Conservation (phyloP, 1,140 invertebrate genomes). For the Drosophila watanabei region DNA sequence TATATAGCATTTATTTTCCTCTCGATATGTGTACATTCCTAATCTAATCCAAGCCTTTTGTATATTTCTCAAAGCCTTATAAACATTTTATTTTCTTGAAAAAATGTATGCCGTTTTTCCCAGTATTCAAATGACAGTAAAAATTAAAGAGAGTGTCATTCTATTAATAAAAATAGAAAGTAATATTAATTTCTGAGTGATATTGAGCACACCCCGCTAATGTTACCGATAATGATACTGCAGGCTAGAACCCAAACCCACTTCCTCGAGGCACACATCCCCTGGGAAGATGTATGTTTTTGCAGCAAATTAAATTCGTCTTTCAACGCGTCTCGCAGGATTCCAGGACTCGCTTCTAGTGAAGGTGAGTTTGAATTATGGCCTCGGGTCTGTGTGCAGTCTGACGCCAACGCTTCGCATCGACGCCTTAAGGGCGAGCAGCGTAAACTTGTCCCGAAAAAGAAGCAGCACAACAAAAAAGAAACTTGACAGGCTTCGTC, state of each 20-base stretch:
- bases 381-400: constrained; percentile 45
- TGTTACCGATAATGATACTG: constrained; percentile 3
- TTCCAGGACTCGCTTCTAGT: neutral
- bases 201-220: constrained; percentile 3
- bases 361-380: constrained; percentile 59
- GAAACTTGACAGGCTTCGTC: constrained; percentile 58
- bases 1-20: too few species aligned
- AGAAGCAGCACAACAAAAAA: constrained; percentile 22
- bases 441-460: constrained; percentile 50
- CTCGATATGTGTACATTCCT: neutral
- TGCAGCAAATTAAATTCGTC: constrained; percentile 34
- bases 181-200: neutral
- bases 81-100: too few species aligned
- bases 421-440: constrained; percentile 38
- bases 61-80: neutral
- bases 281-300: constrained; percentile 8
- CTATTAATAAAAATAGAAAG: neutral
- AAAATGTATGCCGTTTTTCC: neutral
- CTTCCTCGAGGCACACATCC: neutral
- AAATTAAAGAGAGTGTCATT: neutral
- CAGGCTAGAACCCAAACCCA: neutral
- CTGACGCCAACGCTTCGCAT: constrained; percentile 36
- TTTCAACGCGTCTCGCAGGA: constrained; percentile 1
- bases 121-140: neutral
- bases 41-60: neutral